A percentile compares a stretch with the other conserved stretches of the same genome.
Conservation (phyloP, 1,140 invertebrate species). For the Aphidius ervi region DNA sequence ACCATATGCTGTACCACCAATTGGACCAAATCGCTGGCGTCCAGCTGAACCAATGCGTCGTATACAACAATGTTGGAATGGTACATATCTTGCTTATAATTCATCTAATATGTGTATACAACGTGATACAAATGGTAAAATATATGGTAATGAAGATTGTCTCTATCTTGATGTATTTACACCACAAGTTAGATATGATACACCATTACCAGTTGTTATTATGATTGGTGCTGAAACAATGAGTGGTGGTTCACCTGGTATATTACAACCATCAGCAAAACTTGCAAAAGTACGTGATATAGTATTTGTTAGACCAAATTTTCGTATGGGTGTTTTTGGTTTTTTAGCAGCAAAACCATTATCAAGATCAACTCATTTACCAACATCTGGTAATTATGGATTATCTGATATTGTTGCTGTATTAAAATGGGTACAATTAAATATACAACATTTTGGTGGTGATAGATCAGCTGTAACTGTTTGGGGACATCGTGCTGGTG, state of each 20-base stretch:
- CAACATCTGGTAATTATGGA: constrained; percentile 81
- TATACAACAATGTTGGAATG: constrained; percentile 77
- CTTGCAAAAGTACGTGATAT: constrained; percentile 71
- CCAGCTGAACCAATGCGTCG: constrained; percentile 62
- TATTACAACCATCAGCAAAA: constrained; percentile 61
- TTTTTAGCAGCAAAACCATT: constrained; percentile 71
- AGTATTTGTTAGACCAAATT: constrained; percentile 79
- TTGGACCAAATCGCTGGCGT: constrained; percentile 67
- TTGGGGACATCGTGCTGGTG: constrained; percentile 76
- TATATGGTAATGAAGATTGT: constrained; percentile 73
- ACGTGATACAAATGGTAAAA: constrained; percentile 60
- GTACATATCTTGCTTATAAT: constrained; percentile 66
- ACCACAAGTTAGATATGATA: constrained; percentile 67
- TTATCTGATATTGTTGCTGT: constrained; percentile 74
- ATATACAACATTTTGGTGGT: constrained; percentile 80
- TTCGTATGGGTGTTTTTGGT: constrained; percentile 71
- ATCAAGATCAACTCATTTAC: constrained; percentile 65
- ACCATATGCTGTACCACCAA: constrained; percentile 78
- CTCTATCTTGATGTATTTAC: constrained; percentile 75
- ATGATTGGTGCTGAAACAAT: constrained; percentile 73
- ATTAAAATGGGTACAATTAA: constrained; percentile 75
- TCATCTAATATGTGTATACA: constrained; percentile 64
- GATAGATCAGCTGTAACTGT: constrained; percentile 70
- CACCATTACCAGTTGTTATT: constrained; percentile 75
- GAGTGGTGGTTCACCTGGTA: constrained; percentile 66